These are phyloP conservation scores for Anoplius nigerrimus DNA, from an alignment of 2,888 invertebrate genomes.

Conservation along the genomic window DNA sequence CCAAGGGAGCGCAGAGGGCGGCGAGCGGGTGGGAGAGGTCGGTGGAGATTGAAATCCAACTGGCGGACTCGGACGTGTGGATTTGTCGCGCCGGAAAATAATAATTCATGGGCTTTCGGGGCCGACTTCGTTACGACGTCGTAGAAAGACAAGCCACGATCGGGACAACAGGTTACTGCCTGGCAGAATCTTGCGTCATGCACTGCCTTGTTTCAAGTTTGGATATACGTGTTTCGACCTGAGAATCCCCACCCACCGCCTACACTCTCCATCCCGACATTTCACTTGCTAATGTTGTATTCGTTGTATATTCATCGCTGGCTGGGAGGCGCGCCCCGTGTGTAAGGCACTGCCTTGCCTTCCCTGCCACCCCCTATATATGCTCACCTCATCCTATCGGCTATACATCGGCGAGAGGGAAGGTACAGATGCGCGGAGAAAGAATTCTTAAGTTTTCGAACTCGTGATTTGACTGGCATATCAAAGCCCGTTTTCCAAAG, in stretches of 20 bases:
- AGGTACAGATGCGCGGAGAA: no score
- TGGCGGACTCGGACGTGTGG: no score
- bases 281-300: conserved; percentile 66
- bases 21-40: no score
- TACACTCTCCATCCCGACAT: conserved; percentile 40
- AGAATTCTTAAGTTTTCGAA: no score
- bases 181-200: conserved; percentile 31
- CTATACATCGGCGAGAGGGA: conserved; percentile 14
- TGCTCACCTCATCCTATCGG: conserved; percentile 27
- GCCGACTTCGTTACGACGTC: not conserved
- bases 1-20: no score
- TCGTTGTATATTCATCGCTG: conserved; percentile 68
- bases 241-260: conserved; percentile 25
- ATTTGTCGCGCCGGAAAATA: not conserved
- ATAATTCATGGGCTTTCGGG: not conserved
- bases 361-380: conserved; percentile 28
- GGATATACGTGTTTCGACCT: conserved; percentile 47
- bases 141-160: conserved; percentile 15
- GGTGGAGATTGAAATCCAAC: no score
- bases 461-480: no score
- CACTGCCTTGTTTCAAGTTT: conserved; percentile 44
- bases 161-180: conserved; percentile 57
- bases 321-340: conserved; percentile 15
- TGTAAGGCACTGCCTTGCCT: conserved; percentile 31
- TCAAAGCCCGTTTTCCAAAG: no score